phyloP scores from a whole-genome alignment of 2,888 invertebrate species.

The Panzeria rudis region DNA sequence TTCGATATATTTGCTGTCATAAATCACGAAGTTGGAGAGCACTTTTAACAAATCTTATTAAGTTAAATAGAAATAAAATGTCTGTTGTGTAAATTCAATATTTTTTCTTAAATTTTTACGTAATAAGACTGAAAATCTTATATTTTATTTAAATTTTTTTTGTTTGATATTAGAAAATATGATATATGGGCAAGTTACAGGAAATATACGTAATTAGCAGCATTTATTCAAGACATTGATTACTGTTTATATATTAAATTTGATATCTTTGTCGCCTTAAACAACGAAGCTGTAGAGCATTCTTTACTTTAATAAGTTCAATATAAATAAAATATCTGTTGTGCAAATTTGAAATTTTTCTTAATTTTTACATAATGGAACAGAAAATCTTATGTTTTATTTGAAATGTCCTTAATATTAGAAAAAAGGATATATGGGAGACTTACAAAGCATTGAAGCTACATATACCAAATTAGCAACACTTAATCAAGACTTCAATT shows the following conservation, averaged over 20 bases:
- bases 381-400: too few relatives aligned
- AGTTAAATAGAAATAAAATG: not conserved
- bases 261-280: too few relatives aligned
- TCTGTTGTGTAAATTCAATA: not conserved
- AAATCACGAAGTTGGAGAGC: not conserved
- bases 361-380: not conserved
- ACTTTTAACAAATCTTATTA: not conserved
- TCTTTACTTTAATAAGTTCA: too few relatives aligned
- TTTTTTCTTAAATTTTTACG: not conserved
- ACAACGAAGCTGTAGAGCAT: too few relatives aligned
- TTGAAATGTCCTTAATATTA: not conserved
- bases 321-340: too few relatives aligned
- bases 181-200: not conserved
- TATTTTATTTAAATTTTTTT: not conserved
- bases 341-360: too few relatives aligned
- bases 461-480: not conserved
- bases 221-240: too few relatives aligned
- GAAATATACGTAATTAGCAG: not conserved
- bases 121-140: not conserved
- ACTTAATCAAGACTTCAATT: not conserved
- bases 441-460: not conserved
- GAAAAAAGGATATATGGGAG: constrained; percentile 10
- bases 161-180: not conserved
- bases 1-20: not conserved
- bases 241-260: too few relatives aligned